These are phyloP conservation scores for Pinna nobilis DNA, from an alignment of 1,140 invertebrate species.

Conservation along the genomic window DNA sequence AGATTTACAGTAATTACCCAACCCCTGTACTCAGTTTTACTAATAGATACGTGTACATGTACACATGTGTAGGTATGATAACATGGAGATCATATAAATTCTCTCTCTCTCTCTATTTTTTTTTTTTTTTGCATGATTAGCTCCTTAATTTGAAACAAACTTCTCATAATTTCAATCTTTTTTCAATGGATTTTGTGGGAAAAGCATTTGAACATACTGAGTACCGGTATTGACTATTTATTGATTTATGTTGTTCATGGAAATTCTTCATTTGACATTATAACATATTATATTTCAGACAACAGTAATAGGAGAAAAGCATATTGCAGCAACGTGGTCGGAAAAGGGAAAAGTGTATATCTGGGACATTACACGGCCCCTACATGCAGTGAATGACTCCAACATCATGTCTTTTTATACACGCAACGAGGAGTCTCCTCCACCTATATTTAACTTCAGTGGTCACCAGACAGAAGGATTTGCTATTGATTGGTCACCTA, in stretches of 20 bases:
- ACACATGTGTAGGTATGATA: too few species aligned
- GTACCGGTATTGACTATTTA: too few species aligned
- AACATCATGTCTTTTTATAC: slow-evolving; percentile 76
- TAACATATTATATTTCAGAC: slow-evolving; percentile 63
- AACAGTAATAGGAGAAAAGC: slow-evolving; percentile 71
- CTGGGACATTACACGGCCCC: slow-evolving; percentile 89
- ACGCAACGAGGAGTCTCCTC: slow-evolving; percentile 73
- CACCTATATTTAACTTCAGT: slow-evolving; percentile 90
- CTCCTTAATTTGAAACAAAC: too few species aligned
- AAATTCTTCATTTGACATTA: not conserved
- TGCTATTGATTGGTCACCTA: slow-evolving; percentile 93
- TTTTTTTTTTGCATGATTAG: too few species aligned
- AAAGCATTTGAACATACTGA: too few species aligned
- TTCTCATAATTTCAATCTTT: too few species aligned
- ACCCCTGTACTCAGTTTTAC: too few species aligned
- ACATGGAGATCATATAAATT: too few species aligned
- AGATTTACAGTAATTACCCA: too few species aligned
- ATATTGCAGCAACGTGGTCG: slow-evolving; percentile 92
- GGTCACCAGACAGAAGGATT: slow-evolving; percentile 96
- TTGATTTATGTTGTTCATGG: not conserved
- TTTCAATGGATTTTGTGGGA: too few species aligned
- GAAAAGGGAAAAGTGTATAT: slow-evolving; percentile 92
- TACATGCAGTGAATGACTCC: slow-evolving; percentile 86
- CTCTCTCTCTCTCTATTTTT: too few species aligned
- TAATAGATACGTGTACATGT: too few species aligned